Evolutionary conservation across 1,140 invertebrate genomes (phyloP).

Genomic region (Orius laevigatus): DNA sequence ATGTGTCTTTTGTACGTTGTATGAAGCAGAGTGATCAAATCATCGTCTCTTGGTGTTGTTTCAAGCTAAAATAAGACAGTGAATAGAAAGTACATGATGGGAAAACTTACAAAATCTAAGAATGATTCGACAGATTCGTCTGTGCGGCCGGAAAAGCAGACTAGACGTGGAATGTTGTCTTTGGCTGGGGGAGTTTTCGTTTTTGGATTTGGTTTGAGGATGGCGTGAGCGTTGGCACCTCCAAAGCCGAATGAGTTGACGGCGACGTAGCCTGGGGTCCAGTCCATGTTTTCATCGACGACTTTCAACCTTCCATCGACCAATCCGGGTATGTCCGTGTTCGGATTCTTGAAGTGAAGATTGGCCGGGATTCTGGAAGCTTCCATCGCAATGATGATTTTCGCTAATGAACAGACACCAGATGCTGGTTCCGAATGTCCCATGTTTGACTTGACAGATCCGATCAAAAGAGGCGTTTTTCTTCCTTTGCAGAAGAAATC

Average conservation of each 20-base stretch:
- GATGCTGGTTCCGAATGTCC: conserved; percentile 92
- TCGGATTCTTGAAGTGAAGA: conserved; percentile 74
- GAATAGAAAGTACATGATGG: not conserved
- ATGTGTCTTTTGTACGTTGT: conserved; percentile 52
- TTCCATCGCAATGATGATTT: conserved; percentile 85
- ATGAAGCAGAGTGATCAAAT: conserved; percentile 59
- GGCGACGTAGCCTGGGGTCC: conserved; percentile 70
- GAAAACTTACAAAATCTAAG: conserved; percentile 29
- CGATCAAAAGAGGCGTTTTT: conserved; percentile 64
- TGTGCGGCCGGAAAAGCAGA: conserved; percentile 69
- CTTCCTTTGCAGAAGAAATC: conserved; percentile 81
- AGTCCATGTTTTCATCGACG: conserved; percentile 57
- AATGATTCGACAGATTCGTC: conserved; percentile 57
- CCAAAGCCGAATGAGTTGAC: conserved; percentile 97
- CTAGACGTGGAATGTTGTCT: conserved; percentile 42
- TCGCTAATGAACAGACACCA: conserved; percentile 74
- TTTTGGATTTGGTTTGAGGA: conserved; percentile 65
- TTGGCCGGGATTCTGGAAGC: conserved; percentile 71
- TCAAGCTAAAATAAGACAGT: conserved; percentile 23
- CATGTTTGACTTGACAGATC: conserved; percentile 96
- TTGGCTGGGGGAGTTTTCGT: conserved; percentile 35
- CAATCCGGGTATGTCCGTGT: conserved; percentile 75
- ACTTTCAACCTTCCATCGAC: conserved; percentile 71
- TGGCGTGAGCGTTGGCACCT: conserved; percentile 84
- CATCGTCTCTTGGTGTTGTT: conserved; percentile 43